Base-by-base conservation (phyloP, 1,140 invertebrate genomes). In the Pseudomyrmex concolor region DNA sequence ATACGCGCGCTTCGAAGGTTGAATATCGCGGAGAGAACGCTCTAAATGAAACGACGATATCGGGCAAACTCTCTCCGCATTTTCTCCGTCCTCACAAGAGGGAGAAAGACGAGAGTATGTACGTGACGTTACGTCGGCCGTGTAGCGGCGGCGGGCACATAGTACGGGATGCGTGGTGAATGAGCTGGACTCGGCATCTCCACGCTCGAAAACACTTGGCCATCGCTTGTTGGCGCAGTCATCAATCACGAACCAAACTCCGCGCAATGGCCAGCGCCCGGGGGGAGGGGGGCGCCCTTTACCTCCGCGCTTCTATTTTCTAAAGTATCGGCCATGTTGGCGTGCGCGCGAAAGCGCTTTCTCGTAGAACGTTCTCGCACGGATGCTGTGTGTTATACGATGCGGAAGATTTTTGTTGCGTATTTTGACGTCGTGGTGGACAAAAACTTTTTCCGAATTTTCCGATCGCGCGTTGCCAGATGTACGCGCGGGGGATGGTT, bases 131-230 rank as follows among this genome's bases (percentile, higher is more conserved):
- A 54, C 74, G 67, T 77, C 50, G 74, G 50, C 25, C 55, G 50
- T n/a, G 19, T 62, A 77, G 54, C 74, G 74, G 43, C 50, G n/a
- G n/a, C n/a, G n/a, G n/a, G 74, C 48, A 4, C 34, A 34, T 34
- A 34, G 34, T 34, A 7, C 34, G 34, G 34, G 34, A 34, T 77
- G 74, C 74, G 74, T 54, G 60, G 45, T 54, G 73, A 78, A 57
- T 70, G 34, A 70, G 54, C 64, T 34, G 34, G 34, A 64, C 63
- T 82, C 83, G 89, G 84, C 89, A 87, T 84, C 87, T 88, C 82
- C 63, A 25, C 86, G 88, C 86, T 91, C 67, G 89, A 92, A 91
- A 92, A 92, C 90, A 92, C 90, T 92, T 92, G 89, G 81, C 82
- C 84, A 70, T 84, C 85, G 86, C 73, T 64, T 34, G 89, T 84